Percentiles rank a stretch among this genome's conserved stretches.
These are phyloP conservation scores for Choloepus didactylus DNA, from an alignment of 2,797 vertebrate genomes.

Conservation along the genomic window DNA sequence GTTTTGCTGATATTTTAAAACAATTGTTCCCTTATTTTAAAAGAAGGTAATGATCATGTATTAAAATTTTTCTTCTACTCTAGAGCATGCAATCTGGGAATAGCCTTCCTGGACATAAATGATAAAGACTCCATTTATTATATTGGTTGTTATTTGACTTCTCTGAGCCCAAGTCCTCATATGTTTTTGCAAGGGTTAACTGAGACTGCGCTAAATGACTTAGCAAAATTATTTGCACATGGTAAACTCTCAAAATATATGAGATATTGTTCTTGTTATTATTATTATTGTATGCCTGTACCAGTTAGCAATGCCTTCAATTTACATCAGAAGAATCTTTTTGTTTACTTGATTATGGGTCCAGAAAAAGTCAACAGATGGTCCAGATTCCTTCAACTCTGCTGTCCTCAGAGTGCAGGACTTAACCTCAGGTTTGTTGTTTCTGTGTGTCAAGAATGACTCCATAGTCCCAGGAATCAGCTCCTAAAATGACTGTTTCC, in stretches of 20 bases:
- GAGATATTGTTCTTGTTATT: background rate
- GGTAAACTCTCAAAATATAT: background rate
- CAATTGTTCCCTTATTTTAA: background rate
- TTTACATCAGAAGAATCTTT: background rate
- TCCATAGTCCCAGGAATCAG: background rate
- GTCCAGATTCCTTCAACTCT: background rate
- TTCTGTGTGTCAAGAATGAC: background rate
- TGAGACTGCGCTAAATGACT: background rate
- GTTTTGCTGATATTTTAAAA: background rate
- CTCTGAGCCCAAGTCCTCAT: background rate
- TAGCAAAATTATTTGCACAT: background rate
- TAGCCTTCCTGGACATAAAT: background rate
- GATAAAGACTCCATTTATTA: no score
- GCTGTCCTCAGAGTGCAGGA: accelerated
- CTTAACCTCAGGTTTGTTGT: accelerated
- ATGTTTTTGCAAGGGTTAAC: background rate
- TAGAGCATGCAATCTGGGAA: background rate
- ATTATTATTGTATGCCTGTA: background rate
- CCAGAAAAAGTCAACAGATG: background rate
- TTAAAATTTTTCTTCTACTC: background rate
- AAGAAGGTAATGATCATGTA: no score
- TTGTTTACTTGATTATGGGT: background rate
- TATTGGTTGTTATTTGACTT: background rate
- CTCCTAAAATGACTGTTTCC: background rate
- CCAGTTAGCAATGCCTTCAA: background rate